Conservation (phyloP, 2,888 invertebrate species). For the Cheilosia grossa region DNA sequence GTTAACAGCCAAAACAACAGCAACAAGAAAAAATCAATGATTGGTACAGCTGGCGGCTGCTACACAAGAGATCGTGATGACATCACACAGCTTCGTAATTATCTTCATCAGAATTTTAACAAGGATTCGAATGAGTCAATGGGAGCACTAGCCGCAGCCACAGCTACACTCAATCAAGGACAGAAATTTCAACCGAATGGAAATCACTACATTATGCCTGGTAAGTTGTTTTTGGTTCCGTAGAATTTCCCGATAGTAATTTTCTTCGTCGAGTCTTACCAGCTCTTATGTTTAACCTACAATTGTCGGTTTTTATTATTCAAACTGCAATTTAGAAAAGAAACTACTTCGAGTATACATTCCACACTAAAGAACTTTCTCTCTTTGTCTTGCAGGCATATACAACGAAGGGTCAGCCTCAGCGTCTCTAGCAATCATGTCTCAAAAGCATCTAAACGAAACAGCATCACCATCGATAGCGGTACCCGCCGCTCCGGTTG, state of each 20-base stretch:
- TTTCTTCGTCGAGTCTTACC: too few relatives aligned
- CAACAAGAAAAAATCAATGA: conserved; percentile 54
- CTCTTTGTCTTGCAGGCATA: conserved; percentile 24
- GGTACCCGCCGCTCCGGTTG: conserved; percentile 77
- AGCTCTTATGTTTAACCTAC: too few relatives aligned
- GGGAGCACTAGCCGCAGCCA: conserved; percentile 27
- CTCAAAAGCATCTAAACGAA: conserved; percentile 81
- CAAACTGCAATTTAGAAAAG: too few relatives aligned
- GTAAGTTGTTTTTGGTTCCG: conserved; percentile 31
- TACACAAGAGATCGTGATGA: conserved; percentile 84
- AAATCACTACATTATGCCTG: conserved; percentile 60
- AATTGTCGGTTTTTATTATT: too few relatives aligned
- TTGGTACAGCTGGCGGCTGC: conserved; percentile 30
- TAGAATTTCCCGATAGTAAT: too few relatives aligned
- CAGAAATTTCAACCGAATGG: conserved; percentile 58
- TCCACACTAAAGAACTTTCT: background rate
- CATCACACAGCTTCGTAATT: conserved; percentile 88
- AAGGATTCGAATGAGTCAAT: conserved; percentile 62
- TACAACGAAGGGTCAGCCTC: conserved; percentile 81
- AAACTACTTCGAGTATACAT: too few relatives aligned
- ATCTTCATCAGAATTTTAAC: conserved; percentile 76
- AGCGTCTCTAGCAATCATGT: conserved; percentile 83
- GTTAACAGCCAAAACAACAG: conserved; percentile 1
- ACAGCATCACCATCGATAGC: conserved; percentile 51
- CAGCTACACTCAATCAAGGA: conserved; percentile 35